phyloP scores from a whole-genome alignment of 2,888 invertebrate genomes.

The Automeris io region DNA sequence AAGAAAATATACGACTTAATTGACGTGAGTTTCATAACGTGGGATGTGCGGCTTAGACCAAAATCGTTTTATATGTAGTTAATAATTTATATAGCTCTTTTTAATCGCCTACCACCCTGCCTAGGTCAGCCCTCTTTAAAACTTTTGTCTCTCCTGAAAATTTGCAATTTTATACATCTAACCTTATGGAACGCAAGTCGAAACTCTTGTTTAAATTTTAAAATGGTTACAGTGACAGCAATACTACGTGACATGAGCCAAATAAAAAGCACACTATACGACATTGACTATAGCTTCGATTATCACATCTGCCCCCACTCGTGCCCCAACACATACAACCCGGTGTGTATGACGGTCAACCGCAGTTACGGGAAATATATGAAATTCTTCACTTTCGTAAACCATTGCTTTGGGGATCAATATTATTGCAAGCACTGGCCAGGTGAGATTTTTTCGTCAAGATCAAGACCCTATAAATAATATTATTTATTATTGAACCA shows the following conservation, averaged over 20 bases:
- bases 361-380: slow-evolving; percentile 32
- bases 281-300: slow-evolving; percentile 28
- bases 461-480: too few species aligned
- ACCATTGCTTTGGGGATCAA: slow-evolving; percentile 42
- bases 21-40: too few species aligned
- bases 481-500: too few species aligned
- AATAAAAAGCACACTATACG: slow-evolving; percentile 22
- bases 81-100: too few species aligned
- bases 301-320: slow-evolving; percentile 34
- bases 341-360: slow-evolving; percentile 43
- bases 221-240: slow-evolving; percentile 2
- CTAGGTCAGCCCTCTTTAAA: too few species aligned
- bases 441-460: slow-evolving; percentile 27
- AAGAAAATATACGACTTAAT: too few species aligned
- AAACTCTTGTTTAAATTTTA: background rate
- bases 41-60: too few species aligned
- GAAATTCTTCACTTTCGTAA: slow-evolving; percentile 42
- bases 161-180: too few species aligned
- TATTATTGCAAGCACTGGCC: slow-evolving; percentile 44
- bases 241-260: slow-evolving; percentile 1
- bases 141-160: too few species aligned
- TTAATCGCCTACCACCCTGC: too few species aligned
- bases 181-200: too few species aligned
- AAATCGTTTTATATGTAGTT: too few species aligned
- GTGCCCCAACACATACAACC: slow-evolving; percentile 37